A percentile compares a stretch with the other conserved stretches of the same genome.
Evolutionary conservation across 2,797 vertebrate genomes (phyloP).

Genomic region (Gallinago stenura): DNA sequence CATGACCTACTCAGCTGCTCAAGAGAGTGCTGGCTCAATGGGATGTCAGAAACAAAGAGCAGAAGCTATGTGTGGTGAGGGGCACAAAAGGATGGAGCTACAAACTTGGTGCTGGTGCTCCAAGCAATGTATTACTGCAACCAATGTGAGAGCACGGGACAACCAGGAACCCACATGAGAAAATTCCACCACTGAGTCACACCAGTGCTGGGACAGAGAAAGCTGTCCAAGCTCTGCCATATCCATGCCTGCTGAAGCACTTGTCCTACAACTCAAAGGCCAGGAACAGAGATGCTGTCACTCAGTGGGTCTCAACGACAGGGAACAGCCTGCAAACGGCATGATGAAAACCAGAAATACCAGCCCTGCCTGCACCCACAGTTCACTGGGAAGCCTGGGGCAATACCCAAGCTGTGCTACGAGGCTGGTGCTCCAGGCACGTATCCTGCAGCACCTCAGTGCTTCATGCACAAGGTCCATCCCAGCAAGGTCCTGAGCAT

Average conservation of each 20-base stretch:
- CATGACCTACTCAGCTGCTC: not conserved
- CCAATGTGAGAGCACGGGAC: not conserved
- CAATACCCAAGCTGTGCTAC: not conserved
- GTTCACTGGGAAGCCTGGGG: not conserved
- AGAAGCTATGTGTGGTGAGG: rapidly evolving
- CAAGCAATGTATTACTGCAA: not conserved
- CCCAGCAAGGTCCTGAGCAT: not conserved
- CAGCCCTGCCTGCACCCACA: not conserved
- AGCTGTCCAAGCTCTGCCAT: not conserved
- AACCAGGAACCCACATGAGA: rapidly evolving
- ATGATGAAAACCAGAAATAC: rapidly evolving
- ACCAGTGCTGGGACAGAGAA: not conserved
- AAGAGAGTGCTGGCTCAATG: not conserved
- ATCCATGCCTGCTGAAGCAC: not conserved
- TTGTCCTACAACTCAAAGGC: rapidly evolving
- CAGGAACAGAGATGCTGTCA: not conserved
- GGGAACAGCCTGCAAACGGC: not conserved
- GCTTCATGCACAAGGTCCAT: not conserved
- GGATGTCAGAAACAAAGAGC: not conserved
- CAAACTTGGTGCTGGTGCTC: rapidly evolving
- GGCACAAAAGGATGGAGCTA: not conserved
- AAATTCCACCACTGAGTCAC: rapidly evolving
- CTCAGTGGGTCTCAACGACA: rapidly evolving
- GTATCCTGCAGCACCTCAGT: rapidly evolving
- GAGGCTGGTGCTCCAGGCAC: not conserved